phyloP scores from a whole-genome alignment of 2,888 invertebrate genomes.

The Noctua janthe region DNA sequence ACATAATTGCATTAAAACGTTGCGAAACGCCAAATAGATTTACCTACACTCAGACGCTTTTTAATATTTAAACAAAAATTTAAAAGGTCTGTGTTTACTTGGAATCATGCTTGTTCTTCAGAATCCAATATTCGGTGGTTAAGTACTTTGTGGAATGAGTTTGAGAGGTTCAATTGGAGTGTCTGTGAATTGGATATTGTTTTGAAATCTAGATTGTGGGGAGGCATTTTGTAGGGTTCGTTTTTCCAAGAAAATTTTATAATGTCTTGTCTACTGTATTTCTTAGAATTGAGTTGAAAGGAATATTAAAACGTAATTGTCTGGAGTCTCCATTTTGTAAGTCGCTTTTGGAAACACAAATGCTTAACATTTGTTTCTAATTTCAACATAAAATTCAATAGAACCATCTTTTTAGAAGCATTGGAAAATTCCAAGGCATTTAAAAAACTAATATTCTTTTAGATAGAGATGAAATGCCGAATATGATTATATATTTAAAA shows the following conservation, averaged over 20 bases:
- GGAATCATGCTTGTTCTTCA: constrained; percentile 49
- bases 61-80: constrained; percentile 69
- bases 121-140: constrained; percentile 56
- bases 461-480: not conserved
- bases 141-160: constrained; percentile 32
- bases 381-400: not conserved
- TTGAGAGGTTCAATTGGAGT: constrained; percentile 21
- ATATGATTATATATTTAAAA: not conserved
- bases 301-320: not conserved
- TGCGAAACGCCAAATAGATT: constrained; percentile 72
- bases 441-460: not conserved
- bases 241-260: not conserved
- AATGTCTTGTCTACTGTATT: not conserved
- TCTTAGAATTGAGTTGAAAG: not conserved
- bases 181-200: constrained; percentile 35
- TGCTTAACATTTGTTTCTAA: not conserved
- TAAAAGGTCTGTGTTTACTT: constrained; percentile 61
- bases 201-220: constrained; percentile 25
- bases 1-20: constrained; percentile 78
- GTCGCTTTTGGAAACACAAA: not conserved
- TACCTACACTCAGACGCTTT: constrained; percentile 68
- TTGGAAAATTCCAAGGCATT: not conserved
- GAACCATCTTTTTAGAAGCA: not conserved
- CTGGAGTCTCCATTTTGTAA: not conserved
- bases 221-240: not conserved